Evolutionary conservation across 2,888 invertebrate species (phyloP).

Genomic region (Nomada goodeniana): DNA sequence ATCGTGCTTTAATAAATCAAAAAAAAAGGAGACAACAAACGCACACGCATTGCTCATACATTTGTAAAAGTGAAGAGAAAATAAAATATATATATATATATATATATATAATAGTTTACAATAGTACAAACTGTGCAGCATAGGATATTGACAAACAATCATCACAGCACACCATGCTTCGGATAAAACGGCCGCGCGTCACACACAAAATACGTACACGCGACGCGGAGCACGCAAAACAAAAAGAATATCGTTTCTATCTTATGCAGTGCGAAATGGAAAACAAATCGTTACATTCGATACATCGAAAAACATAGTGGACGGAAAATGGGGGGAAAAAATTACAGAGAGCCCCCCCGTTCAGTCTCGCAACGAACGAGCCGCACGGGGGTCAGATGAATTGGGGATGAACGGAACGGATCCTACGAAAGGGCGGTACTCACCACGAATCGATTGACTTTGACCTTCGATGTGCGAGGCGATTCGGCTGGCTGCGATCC

Average conservation of each 20-base stretch:
- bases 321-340: neutral
- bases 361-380: constrained; percentile 4
- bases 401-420: constrained; percentile 7
- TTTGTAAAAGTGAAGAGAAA: neutral
- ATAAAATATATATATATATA: neutral
- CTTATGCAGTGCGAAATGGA: constrained; percentile 23
- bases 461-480: constrained; percentile 86
- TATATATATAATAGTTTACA: neutral
- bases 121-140: constrained; percentile 21
- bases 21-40: neutral
- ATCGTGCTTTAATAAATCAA: constrained; percentile 44
- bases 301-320: neutral
- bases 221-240: constrained; percentile 10
- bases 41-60: constrained; percentile 1
- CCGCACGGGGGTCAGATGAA: neutral
- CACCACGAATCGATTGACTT: constrained; percentile 97
- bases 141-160: constrained; percentile 20
- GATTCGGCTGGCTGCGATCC: constrained; percentile 86
- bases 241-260: neutral
- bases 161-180: constrained; percentile 61
- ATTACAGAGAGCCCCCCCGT: neutral
- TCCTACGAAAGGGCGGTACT: constrained; percentile 84
- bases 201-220: neutral
- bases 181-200: constrained; percentile 29
- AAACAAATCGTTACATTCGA: neutral